phyloP scores from a whole-genome alignment of 2,797 vertebrate species.

The Crenuchus spilurus region DNA sequence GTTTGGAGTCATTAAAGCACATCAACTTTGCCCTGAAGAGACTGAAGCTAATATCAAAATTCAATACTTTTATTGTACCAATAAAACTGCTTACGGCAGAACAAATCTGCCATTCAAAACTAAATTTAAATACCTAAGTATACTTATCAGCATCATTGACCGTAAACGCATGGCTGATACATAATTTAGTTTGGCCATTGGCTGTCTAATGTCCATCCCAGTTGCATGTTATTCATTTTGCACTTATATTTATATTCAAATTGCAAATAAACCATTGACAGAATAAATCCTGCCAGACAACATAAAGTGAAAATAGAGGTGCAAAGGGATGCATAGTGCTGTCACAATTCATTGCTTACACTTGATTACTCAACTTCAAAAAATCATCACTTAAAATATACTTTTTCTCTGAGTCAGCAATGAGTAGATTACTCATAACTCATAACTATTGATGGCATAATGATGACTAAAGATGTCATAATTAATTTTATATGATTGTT shows the following conservation, averaged over 20 bases:
- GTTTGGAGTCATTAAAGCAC: not conserved
- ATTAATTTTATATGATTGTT: too few species aligned
- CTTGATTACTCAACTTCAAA: not conserved
- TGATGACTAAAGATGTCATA: too few species aligned
- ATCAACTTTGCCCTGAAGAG: constrained; percentile 1
- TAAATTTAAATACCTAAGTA: too few species aligned
- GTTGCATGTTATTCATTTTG: too few species aligned
- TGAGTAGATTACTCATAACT: not conserved
- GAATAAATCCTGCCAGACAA: not conserved
- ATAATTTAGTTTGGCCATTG: too few species aligned
- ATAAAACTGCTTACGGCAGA: not conserved
- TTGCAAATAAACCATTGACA: not conserved
- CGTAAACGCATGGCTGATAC: too few species aligned
- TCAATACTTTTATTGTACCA: not conserved
- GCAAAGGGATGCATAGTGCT: not conserved
- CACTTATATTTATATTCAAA: too few species aligned
- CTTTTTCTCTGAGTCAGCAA: too few species aligned
- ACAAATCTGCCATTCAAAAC: too few species aligned
- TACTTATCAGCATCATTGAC: too few species aligned
- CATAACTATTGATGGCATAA: not conserved
- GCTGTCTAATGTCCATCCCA: too few species aligned
- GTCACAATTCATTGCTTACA: not conserved
- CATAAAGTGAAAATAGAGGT: not conserved
- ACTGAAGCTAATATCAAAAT: not conserved
- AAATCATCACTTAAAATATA: too few species aligned